Base-by-base conservation (phyloP, 2,888 invertebrate genomes). In the Drosophila picticornis region DNA sequence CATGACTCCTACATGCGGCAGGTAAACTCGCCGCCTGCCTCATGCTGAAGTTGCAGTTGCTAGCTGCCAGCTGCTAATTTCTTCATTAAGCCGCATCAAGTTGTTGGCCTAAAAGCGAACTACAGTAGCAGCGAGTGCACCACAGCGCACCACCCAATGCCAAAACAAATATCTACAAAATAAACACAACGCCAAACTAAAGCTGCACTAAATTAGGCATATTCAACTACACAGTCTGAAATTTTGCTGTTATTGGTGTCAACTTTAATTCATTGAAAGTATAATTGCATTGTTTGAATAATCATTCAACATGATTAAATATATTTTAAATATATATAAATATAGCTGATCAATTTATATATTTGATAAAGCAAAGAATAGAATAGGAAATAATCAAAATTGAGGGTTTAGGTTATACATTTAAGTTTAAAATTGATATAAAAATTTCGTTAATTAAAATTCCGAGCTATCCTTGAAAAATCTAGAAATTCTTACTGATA, bases 61-160 rank as follows among this genome's bases (percentile, higher is more conserved):
- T n/a, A 46, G 58, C 22, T 56, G 67, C 57, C 57, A 66, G 60
- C 68, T 74, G 75, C 61, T 80, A 84, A 83, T 84, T 75, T 83
- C 88, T 83, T 75, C 72, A 81, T 76, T 68, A 64, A 68, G 36
- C 74, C 65, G 40, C 62, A 66, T 53, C 19, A 66, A 75, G 57
- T 75, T 71, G 51, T 56, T 34, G 43, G 38, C 69, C 70, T 48
- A 74, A 25, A 38, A 50, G 50, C 19, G 27, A 19, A 50, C 27
- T 27, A 50, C 27, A 10, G 22, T 22, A 31, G 22, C 29, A 31
- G 32, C 16, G 5, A 50, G 9, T 50, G 3, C 40, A 29, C 7
- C 56, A n/a, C n/a, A 22, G 27, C 2, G 25, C 36, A 19, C 36
- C 53, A 16, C 36, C 25, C 46, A 46, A 25, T 16, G 25, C 46